A percentile compares a stretch with the other conserved stretches of the same genome.
These are phyloP conservation scores for Chionoecetes opilio DNA, from an alignment of 1,140 invertebrate species.

Conservation along the genomic window DNA sequence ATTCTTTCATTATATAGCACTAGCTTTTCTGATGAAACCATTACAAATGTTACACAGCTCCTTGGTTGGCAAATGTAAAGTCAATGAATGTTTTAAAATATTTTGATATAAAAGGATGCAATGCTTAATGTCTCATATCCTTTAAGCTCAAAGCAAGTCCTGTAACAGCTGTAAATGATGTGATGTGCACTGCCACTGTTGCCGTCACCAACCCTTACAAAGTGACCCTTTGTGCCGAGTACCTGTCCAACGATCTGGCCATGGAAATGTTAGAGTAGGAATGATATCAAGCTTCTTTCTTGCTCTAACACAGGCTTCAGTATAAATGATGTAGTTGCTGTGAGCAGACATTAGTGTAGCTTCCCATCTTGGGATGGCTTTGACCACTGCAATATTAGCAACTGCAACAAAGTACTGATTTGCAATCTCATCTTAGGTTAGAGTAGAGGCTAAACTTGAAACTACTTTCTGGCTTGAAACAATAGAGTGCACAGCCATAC, in stretches of 20 bases:
- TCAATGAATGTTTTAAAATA: background rate
- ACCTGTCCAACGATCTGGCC: background rate
- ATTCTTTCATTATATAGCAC: background rate
- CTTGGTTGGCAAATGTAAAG: background rate
- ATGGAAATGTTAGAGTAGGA: background rate
- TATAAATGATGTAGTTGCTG: background rate
- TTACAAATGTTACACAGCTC: background rate
- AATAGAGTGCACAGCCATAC: conserved; percentile 38
- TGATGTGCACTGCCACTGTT: conserved; percentile 13
- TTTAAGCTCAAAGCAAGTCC: background rate
- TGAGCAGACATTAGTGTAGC: background rate
- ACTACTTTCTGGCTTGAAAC: conserved; percentile 33
- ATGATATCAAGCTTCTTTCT: background rate
- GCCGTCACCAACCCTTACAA: background rate
- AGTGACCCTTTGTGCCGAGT: background rate
- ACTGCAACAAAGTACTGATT: conserved; percentile 24
- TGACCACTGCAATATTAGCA: conserved; percentile 13
- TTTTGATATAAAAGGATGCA: background rate
- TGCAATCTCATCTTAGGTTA: conserved; percentile 38
- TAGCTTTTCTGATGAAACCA: background rate
- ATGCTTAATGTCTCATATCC: background rate
- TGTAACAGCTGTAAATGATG: background rate
- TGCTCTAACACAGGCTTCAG: background rate
- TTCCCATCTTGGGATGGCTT: background rate
- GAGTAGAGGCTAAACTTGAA: conserved; percentile 16